A percentile compares a stretch with the other conserved stretches of the same genome.
Evolutionary conservation across 2,113 vertebrate species (phyloP).

Genomic region (Platichthys stellatus): DNA sequence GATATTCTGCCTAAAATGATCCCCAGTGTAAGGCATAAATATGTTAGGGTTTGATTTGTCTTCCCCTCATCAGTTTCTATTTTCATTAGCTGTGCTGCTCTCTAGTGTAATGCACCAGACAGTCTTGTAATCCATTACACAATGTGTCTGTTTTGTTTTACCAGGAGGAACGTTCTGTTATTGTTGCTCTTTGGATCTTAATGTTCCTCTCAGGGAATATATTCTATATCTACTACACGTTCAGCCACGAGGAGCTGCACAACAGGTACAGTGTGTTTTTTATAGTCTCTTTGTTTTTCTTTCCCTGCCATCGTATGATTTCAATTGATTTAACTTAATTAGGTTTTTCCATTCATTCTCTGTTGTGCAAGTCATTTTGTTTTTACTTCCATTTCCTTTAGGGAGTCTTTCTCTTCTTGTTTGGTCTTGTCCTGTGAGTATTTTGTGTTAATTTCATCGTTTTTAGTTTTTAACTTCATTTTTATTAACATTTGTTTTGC

Average conservation of each 20-base stretch:
- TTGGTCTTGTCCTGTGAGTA: constrained; percentile 87
- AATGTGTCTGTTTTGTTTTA: constrained; percentile 14
- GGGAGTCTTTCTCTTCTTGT: constrained; percentile 76
- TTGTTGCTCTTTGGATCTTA: constrained; percentile 92
- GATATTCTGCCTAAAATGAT: too few relatives aligned
- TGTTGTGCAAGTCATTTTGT: constrained; percentile 46
- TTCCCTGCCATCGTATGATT: constrained; percentile 27
- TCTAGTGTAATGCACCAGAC: neutral
- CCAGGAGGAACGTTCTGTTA: constrained; percentile 93
- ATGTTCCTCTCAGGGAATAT: constrained; percentile 92
- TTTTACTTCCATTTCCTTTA: constrained; percentile 74
- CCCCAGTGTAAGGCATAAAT: too few relatives aligned
- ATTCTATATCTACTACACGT: constrained; percentile 92
- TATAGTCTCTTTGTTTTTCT: constrained; percentile 12
- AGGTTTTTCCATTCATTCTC: constrained; percentile 40
- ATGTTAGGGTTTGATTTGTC: too few relatives aligned
- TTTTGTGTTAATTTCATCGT: constrained; percentile 63
- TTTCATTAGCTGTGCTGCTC: too few relatives aligned
- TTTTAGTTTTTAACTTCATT: constrained; percentile 17
- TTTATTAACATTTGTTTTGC: constrained; percentile 14
- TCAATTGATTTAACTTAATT: constrained; percentile 1
- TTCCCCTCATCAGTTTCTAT: too few relatives aligned
- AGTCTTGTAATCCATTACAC: neutral
- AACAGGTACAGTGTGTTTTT: constrained; percentile 84
- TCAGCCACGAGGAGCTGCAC: constrained; percentile 93